Evolutionary conservation across 2,888 invertebrate species (phyloP).

Genomic region (Camptogramma bilineatum): DNA sequence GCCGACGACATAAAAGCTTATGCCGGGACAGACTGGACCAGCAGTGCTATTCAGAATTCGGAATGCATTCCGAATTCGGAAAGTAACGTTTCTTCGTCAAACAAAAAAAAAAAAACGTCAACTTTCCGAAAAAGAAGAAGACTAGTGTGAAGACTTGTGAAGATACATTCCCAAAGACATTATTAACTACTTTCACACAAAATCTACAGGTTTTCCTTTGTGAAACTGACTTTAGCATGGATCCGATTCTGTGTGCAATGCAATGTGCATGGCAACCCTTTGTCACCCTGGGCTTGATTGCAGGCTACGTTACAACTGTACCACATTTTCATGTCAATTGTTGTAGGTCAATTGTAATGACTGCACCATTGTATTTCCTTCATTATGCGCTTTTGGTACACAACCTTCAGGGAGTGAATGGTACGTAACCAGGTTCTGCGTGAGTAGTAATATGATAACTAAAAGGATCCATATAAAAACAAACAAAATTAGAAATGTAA

Average conservation of each 20-base stretch:
- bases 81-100: no score
- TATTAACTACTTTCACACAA: background rate
- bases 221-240: no score
- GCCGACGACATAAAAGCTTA: no score
- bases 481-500: no score
- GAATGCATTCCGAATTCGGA: no score
- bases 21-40: no score
- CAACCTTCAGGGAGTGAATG: slow-evolving; percentile 4
- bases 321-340: slow-evolving; percentile 4
- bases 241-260: background rate
- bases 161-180: no score
- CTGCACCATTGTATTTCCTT: slow-evolving; percentile 1
- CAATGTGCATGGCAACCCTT: background rate
- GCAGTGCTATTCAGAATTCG: no score
- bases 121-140: no score
- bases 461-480: background rate
- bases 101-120: no score
- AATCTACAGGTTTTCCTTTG: no score
- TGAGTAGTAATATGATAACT: background rate
- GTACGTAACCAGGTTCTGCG: background rate
- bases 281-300: slow-evolving; percentile 4
- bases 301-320: slow-evolving; percentile 1
- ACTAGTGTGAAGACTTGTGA: no score
- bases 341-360: slow-evolving; percentile 4
- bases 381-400: background rate